Base-by-base conservation (phyloP, 2,113 vertebrate species). In the Chloropsis hardwickii region DNA sequence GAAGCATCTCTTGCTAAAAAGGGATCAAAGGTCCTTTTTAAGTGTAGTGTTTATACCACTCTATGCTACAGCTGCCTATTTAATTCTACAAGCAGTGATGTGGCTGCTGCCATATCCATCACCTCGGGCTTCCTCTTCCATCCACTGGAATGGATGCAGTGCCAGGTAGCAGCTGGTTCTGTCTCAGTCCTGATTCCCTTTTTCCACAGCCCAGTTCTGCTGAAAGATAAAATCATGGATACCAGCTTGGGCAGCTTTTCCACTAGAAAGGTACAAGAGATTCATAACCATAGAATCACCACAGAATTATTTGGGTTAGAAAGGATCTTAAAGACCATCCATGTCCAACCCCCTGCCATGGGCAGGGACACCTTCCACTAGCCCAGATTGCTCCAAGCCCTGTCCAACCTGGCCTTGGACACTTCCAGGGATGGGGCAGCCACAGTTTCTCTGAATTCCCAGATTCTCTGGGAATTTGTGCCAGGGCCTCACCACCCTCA, bases 321-420 rank as follows among this genome's bases (percentile, higher is more conserved):
- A 48, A 42, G 12, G 27, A 37, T 10, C 22, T 17, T 33, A 9
- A 56, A 56, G 5, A 24, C 16, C 22, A 42, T 28, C 7, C 4
- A 0, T 0, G 39, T 66, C 37, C 40, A 25, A 5, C 0, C 4
- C 11, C 2, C 17, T 54, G 39, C 29, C 17, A 23, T 11, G 25
- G 31, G 17, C 54, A 53, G 7, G 20, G 24, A n/a, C 47, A 27
- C 2, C 17, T 90, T 48, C 14, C 40, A 28, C 35, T 11, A 0
- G 5, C 5, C 31, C 62, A 70, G 18, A 14, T 0, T 37, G 14
- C 6, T 70, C 64, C 25, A 15, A 54, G 31, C 31, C 9, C 14
- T 0, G 0, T 28, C 22, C 47, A 83, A 0, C 16, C 62, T 35
- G 35, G 21, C 25, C 31, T 56, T 13, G 48, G 3, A 48, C 54